phyloP scores from a whole-genome alignment of 2,797 vertebrate species.

The Enteromius afrohamiltoni region DNA sequence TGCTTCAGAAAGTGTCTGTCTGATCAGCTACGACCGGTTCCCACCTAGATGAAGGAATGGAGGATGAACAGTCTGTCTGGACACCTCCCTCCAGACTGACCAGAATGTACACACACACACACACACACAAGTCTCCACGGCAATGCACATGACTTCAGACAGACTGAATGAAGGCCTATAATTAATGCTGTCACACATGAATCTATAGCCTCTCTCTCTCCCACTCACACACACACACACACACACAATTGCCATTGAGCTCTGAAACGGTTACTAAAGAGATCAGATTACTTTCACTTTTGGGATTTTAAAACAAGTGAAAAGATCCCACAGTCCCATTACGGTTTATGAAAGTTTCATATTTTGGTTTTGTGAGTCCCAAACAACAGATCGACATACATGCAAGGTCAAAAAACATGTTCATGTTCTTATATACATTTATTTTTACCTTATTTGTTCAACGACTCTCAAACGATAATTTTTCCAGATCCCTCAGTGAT shows the following conservation, averaged over 20 bases:
- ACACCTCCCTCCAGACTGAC: background rate
- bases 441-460: no score
- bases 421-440: no score
- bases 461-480: no score
- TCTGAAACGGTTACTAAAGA: background rate
- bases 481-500: no score
- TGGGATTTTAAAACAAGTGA: background rate
- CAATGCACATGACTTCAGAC: conserved; percentile 77
- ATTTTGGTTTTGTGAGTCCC: no score
- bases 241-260: background rate
- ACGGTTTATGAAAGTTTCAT: no score
- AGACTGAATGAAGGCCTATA: conserved; percentile 69
- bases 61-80: background rate
- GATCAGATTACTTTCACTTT: background rate
- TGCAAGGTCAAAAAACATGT: no score
- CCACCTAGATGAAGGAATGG: background rate
- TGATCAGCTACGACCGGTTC: background rate
- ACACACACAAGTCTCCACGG: conserved; percentile 74
- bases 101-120: conserved; percentile 18
- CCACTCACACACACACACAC: no score
- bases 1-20: background rate
- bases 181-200: conserved; percentile 73
- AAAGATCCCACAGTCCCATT: background rate
- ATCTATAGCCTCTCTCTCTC: background rate
- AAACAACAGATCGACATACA: no score